Conservation (phyloP, 92 coral and sea anemone genomes). For the Paramuricea clavata region DNA sequence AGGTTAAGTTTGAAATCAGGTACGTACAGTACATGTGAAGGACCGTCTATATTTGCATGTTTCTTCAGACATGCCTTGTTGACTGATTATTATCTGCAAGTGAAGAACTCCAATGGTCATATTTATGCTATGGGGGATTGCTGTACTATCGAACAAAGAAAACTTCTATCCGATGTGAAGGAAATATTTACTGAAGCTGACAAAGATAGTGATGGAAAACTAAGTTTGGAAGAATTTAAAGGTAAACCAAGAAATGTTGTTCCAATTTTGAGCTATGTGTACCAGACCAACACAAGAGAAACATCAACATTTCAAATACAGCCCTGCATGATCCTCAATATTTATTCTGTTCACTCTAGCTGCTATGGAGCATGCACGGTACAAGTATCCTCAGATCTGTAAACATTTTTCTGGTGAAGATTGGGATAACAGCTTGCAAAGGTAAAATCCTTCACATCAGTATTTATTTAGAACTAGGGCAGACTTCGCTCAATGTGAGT, state of each 20-base stretch:
- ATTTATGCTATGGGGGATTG: constrained; percentile 55
- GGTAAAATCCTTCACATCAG: neutral
- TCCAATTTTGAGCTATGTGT: too few species aligned
- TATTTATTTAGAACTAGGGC: neutral
- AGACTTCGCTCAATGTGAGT: too few species aligned
- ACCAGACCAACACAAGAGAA: too few species aligned
- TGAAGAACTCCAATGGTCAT: constrained; percentile 41
- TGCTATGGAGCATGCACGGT: constrained; percentile 37
- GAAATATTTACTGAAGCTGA: constrained; percentile 49
- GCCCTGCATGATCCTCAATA: too few species aligned
- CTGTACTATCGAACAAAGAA: constrained; percentile 38
- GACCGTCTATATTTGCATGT: neutral
- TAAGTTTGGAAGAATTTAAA: constrained; percentile 43
- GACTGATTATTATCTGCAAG: constrained; percentile 40
- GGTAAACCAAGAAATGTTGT: too few species aligned
- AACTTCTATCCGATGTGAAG: constrained; percentile 33
- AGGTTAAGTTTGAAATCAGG: too few species aligned
- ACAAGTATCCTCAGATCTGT: constrained; percentile 39
- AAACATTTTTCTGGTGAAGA: constrained; percentile 53
- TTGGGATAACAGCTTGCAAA: constrained; percentile 38
- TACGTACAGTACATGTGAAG: too few species aligned
- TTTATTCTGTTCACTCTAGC: neutral
- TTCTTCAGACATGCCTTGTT: constrained; percentile 33
- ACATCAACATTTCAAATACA: too few species aligned
- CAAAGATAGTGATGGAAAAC: constrained; percentile 39